These are phyloP conservation scores for Pseudochromis fuscus DNA, from an alignment of 2,797 vertebrate species.

Conservation along the genomic window DNA sequence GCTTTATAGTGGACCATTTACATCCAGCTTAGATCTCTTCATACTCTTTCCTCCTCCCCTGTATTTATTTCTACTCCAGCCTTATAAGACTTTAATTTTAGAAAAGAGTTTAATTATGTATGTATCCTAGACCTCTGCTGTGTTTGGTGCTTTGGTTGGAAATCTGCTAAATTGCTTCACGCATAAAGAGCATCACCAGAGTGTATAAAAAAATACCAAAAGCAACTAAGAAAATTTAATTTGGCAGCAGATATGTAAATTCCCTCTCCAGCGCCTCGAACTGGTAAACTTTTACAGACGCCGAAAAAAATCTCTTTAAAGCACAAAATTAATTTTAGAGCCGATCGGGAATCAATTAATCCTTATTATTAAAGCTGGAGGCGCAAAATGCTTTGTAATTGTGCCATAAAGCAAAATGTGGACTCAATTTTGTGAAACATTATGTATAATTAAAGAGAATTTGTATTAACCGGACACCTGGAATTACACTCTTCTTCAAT, in stretches of 20 bases:
- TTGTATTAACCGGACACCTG: too few relatives aligned
- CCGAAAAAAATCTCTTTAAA: too few relatives aligned
- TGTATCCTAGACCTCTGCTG: slow-evolving; percentile 17
- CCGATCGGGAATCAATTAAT: too few relatives aligned
- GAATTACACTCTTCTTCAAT: too few relatives aligned
- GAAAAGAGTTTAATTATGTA: background rate
- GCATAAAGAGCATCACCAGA: background rate
- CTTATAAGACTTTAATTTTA: background rate
- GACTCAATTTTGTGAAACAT: too few relatives aligned
- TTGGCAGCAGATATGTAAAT: background rate
- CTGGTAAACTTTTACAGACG: too few relatives aligned
- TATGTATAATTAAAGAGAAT: too few relatives aligned
- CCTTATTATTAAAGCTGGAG: too few relatives aligned
- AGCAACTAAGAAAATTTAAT: background rate
- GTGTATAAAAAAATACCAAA: background rate
- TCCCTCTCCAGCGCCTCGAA: too few relatives aligned
- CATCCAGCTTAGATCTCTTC: slow-evolving; percentile 18
- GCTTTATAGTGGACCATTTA: slow-evolving; percentile 37
- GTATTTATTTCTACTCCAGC: background rate
- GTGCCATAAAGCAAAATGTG: too few relatives aligned
- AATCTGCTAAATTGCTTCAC: background rate
- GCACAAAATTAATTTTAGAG: too few relatives aligned
- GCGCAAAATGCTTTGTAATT: too few relatives aligned
- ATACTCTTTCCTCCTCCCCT: background rate
- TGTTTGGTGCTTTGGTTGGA: background rate